phyloP scores from a whole-genome alignment of 2,113 vertebrate species.

The Lampris megalopsis region DNA sequence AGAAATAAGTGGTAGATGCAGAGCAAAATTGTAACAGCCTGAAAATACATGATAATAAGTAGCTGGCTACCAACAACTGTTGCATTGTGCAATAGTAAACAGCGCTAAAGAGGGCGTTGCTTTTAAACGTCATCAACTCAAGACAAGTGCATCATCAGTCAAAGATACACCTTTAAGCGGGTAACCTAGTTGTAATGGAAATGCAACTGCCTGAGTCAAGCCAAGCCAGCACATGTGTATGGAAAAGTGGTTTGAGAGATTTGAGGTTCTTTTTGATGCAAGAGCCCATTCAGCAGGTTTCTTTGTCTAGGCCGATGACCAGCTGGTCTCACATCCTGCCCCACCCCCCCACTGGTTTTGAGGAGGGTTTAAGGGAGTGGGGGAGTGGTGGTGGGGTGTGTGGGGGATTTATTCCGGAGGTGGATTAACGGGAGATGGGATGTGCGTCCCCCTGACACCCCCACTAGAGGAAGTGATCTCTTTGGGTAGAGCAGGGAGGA shows the following conservation, averaged over 20 bases:
- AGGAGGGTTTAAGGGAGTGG: conserved; percentile 42
- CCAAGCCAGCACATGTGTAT: too few relatives aligned
- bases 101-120: too few relatives aligned
- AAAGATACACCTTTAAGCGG: too few relatives aligned
- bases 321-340: conserved; percentile 81
- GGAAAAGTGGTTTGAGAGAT: conserved; percentile 20
- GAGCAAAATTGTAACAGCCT: too few relatives aligned
- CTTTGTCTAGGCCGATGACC: conserved; percentile 82
- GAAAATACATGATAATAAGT: too few relatives aligned
- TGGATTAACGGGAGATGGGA: conserved; percentile 68
- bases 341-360: conserved; percentile 44
- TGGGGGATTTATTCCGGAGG: conserved; percentile 59
- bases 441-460: conserved; percentile 10
- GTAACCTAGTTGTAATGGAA: too few relatives aligned
- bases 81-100: too few relatives aligned
- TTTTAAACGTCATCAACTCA: too few relatives aligned
- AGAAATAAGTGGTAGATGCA: too few relatives aligned
- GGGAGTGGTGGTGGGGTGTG: conserved; percentile 20
- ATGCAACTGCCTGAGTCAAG: too few relatives aligned
- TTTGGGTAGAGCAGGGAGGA: conserved; percentile 7
- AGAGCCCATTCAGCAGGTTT: conserved; percentile 76
- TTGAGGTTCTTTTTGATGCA: conserved; percentile 65
- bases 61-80: too few relatives aligned
- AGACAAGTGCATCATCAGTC: too few relatives aligned
- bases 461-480: conserved; percentile 34